These are phyloP conservation scores for Gastrophysa polygoni DNA, from an alignment of 2,888 invertebrate species.

Conservation along the genomic window DNA sequence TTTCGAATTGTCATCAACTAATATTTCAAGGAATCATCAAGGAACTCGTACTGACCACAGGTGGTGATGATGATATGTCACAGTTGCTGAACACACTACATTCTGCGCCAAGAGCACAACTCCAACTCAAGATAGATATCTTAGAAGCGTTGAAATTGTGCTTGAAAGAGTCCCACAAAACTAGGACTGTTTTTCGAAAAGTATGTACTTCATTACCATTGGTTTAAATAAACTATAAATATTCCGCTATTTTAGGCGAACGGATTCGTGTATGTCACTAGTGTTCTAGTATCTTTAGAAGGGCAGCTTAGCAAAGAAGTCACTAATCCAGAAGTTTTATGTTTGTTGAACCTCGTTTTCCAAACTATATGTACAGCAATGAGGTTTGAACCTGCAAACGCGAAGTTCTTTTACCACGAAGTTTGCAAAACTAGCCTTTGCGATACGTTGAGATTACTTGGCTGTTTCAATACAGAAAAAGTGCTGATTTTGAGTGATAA, in stretches of 20 bases:
- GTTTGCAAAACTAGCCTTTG: constrained; percentile 93
- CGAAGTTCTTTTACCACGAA: constrained; percentile 97
- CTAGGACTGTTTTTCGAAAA: constrained; percentile 95
- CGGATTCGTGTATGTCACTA: constrained; percentile 97
- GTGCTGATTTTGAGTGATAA: constrained; percentile 49
- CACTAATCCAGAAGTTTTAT: constrained; percentile 67
- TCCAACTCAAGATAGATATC: constrained; percentile 88
- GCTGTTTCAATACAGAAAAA: constrained; percentile 73
- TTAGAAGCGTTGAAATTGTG: constrained; percentile 87
- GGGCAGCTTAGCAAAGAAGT: constrained; percentile 70
- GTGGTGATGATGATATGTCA: constrained; percentile 96
- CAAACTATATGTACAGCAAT: constrained; percentile 96
- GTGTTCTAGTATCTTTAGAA: constrained; percentile 91
- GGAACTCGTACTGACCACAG: constrained; percentile 86
- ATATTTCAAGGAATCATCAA: constrained; percentile 72
- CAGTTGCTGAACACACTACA: constrained; percentile 91
- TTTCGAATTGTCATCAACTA: too few species aligned
- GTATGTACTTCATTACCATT: constrained; percentile 54
- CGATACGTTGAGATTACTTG: constrained; percentile 88
- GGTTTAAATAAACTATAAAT: not conserved
- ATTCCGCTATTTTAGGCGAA: constrained; percentile 66
- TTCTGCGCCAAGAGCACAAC: constrained; percentile 80
- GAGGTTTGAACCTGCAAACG: constrained; percentile 99
- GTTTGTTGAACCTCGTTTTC: constrained; percentile 86
- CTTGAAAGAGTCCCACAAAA: constrained; percentile 93